Percentiles rank a stretch among this genome's conserved stretches.
phyloP scores from a whole-genome alignment of 1,140 invertebrate genomes.

The Saccostrea glomerata region DNA sequence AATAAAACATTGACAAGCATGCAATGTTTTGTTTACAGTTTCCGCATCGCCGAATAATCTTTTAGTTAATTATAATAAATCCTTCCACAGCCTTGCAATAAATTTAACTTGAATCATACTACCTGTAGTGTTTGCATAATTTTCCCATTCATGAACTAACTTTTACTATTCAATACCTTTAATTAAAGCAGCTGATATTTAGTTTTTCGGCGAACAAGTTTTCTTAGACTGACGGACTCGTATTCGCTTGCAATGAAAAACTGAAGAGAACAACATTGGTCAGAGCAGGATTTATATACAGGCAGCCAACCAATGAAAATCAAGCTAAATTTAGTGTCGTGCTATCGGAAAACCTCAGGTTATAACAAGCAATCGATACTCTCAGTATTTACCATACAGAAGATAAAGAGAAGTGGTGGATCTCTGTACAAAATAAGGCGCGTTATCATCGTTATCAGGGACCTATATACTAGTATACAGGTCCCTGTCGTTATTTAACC shows the following conservation, averaged over 20 bases:
- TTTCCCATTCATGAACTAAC: neutral
- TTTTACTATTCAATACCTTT: slow-evolving; percentile 4
- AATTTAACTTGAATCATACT: neutral
- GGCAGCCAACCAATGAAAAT: neutral
- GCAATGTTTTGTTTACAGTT: slow-evolving; percentile 8
- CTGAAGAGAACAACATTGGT: neutral
- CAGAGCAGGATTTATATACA: neutral
- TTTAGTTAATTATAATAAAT: too few species aligned
- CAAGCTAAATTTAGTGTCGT: neutral
- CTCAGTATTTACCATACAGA: too few species aligned
- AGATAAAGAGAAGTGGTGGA: too few species aligned
- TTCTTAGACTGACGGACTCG: neutral
- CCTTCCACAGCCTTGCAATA: neutral
- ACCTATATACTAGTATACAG: too few species aligned
- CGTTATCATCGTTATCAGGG: too few species aligned
- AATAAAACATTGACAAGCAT: neutral
- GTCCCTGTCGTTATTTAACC: too few species aligned
- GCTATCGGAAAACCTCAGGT: slow-evolving; percentile 22
- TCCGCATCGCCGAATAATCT: neutral
- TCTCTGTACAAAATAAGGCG: too few species aligned
- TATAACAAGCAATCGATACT: too few species aligned
- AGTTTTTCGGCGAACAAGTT: neutral
- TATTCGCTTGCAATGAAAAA: neutral
- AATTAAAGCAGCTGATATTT: neutral
- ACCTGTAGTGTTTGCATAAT: neutral